Evolutionary conservation across 2,113 vertebrate genomes (phyloP).

Genomic region (Hippocampus abdominalis): DNA sequence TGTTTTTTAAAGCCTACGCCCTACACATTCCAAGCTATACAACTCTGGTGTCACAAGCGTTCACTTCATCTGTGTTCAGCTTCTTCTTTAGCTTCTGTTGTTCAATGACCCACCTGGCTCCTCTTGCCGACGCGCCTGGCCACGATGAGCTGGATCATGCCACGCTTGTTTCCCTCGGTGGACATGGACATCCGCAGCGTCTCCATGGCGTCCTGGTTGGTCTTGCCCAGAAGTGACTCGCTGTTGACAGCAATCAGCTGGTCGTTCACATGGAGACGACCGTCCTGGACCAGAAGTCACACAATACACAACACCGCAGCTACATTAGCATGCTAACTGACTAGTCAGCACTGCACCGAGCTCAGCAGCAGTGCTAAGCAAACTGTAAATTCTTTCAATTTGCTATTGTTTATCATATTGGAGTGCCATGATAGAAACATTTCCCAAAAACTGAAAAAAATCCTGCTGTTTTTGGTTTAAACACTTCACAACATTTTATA

Average conservation of each 20-base stretch:
- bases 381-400: no score
- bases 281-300: constrained; percentile 75
- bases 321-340: background rate
- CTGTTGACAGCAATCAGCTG: constrained; percentile 94
- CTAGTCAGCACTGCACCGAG: no score
- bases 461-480: no score
- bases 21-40: no score
- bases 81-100: no score
- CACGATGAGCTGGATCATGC: constrained; percentile 97
- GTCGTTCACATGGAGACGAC: constrained; percentile 90
- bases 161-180: constrained; percentile 90
- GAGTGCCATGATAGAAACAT: no score
- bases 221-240: constrained; percentile 91
- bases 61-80: background rate
- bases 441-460: no score
- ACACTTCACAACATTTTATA: no score
- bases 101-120: constrained; percentile 76
- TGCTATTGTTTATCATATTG: no score
- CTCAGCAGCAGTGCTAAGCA: no score
- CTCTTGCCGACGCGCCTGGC: constrained; percentile 82
- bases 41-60: no score
- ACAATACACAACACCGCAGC: background rate
- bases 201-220: constrained; percentile 98
- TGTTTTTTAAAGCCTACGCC: no score
- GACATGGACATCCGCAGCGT: constrained; percentile 95